Conservation (phyloP, 2,888 invertebrate genomes). For the Bruchidius siliquastri region DNA sequence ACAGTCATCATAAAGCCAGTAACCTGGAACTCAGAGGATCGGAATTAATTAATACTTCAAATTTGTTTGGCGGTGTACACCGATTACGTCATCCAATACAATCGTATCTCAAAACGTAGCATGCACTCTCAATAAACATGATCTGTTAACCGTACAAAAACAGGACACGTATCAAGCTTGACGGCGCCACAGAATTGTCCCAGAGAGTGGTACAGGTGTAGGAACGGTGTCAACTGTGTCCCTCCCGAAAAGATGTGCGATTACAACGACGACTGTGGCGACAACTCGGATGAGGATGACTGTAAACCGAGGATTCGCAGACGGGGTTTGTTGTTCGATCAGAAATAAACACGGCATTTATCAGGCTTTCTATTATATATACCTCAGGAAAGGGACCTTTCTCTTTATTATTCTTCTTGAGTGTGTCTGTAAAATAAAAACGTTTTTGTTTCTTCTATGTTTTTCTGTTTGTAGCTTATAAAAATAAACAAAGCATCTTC, state of each 20-base stretch:
- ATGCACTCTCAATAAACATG: not conserved
- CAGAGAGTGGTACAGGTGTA: conserved; percentile 41
- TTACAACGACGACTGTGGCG: conserved; percentile 56
- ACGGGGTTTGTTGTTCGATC: conserved; percentile 42
- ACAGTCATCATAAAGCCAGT: no score
- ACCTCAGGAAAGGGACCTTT: not conserved
- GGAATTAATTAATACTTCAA: no score
- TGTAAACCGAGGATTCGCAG: conserved; percentile 48
- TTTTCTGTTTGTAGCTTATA: no score
- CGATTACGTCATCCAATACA: not conserved
- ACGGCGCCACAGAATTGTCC: conserved; percentile 16
- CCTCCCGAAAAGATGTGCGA: conserved; percentile 56
- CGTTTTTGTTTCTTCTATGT: no score
- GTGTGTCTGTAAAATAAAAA: no score
- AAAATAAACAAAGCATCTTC: no score
- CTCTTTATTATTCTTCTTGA: not conserved
- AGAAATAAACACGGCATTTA: not conserved
- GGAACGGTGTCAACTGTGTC: conserved; percentile 57
- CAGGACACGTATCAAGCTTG: not conserved
- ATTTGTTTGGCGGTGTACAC: no score
- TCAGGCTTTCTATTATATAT: not conserved
- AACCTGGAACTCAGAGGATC: no score
- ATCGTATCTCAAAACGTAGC: not conserved
- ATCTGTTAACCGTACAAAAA: not conserved
- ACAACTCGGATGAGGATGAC: conserved; percentile 59